Conservation (phyloP, 2,113 vertebrate species). For the Rhinopomastus cyanomelas region DNA sequence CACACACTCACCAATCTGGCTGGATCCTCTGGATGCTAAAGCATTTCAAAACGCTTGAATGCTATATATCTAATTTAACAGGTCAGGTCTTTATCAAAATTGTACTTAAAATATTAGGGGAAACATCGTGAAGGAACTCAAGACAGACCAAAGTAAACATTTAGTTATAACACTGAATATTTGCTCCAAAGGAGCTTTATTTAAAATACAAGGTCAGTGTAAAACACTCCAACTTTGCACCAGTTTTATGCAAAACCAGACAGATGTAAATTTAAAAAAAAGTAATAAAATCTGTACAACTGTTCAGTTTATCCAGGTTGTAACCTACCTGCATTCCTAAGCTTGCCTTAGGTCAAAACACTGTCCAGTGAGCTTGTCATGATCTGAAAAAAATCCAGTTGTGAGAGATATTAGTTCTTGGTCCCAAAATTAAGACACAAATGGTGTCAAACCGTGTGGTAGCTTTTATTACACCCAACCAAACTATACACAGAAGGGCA, state of each 20-base stretch:
- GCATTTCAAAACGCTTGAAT: not conserved
- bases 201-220: not conserved
- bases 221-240: slow-evolving; percentile 15
- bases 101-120: slow-evolving; percentile 41
- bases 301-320: slow-evolving; percentile 29
- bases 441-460: too few relatives aligned
- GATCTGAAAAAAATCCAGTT: too few relatives aligned
- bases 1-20: not conserved
- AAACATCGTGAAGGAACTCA: slow-evolving; percentile 46
- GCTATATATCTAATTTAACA: not conserved
- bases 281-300: not conserved
- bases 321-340: slow-evolving; percentile 19
- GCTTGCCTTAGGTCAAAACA: slow-evolving; percentile 45
- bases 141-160: slow-evolving; percentile 46
- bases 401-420: too few relatives aligned
- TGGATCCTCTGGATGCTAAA: not conserved
- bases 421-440: too few relatives aligned
- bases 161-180: slow-evolving; percentile 48
- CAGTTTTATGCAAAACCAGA: slow-evolving; percentile 11
- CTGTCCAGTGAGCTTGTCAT: not conserved
- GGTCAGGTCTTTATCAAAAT: not conserved
- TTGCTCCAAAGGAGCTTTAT: slow-evolving; percentile 7
- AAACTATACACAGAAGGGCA: too few relatives aligned
- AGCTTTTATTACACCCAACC: too few relatives aligned
- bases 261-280: slow-evolving; percentile 19